Evolutionary conservation across 2,888 invertebrate genomes (phyloP), one percentile per base, ranked within the genome.

Genomic region (Volucella zonaria): DNA sequence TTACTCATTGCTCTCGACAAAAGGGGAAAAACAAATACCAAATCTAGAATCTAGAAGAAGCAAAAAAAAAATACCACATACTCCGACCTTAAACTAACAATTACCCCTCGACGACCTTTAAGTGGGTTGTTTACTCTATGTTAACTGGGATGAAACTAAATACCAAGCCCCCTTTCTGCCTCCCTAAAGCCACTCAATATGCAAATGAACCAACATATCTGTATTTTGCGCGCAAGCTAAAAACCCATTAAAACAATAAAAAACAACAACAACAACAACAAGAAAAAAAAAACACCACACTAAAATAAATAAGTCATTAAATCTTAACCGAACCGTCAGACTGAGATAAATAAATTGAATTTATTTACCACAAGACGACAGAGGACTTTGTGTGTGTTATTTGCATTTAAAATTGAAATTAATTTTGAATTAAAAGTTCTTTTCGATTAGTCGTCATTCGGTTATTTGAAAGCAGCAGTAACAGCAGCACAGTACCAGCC

Each of bases 271-370:
- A 9, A 58, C n/a, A 66, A 31, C 45, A 75, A 68, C 51, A 54
- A 68, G 12, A 58, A 74, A 74, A 49, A 47, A 70, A 62, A 67
- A 74, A 14, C 70, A 42, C 10, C 31, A 61, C 52, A 61, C 54
- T 74, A 88, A 86, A 87, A 87, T 87, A 89, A 89, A 88, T 89
- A 90, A 90, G 89, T 89, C 88, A 89, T 90, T 90, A 89, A 88
- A 88, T 79, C 66, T 31, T 31, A 31, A 31, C 31, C 31, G 31
- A 31, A 31, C 31, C 31, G 31, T 31, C 70, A 83, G 88, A 79
- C 59, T 64, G 88, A 88, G 88, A 89, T 88, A 89, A 89, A 89
- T 82, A 80, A 79, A 77, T 67, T 66, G 23, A 54, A 74, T 83
- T 80, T 68, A 59, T 76, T 31, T 31, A 76, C 80, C 67, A 70